A percentile compares a stretch with the other conserved stretches of the same genome.
These are phyloP conservation scores for Nestor notabilis DNA, from an alignment of 2,113 vertebrate species.

Conservation along the genomic window DNA sequence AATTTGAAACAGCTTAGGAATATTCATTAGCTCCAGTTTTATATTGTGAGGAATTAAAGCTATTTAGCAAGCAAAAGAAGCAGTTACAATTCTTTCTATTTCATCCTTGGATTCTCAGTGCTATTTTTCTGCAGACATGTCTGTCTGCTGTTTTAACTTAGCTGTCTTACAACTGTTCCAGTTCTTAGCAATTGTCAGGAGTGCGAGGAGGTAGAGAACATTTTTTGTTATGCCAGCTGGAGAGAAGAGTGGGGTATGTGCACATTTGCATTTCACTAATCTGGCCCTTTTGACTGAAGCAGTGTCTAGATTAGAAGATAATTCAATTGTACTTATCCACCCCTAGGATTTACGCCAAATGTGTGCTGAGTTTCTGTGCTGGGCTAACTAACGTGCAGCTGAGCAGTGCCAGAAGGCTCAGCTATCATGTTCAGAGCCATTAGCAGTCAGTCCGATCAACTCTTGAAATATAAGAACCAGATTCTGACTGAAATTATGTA, in stretches of 20 bases:
- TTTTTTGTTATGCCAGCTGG: constrained; percentile 12
- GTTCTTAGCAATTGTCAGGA: not conserved
- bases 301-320: constrained; percentile 32
- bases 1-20: constrained; percentile 25
- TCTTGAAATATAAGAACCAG: constrained; percentile 17
- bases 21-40: constrained; percentile 5
- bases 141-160: not conserved
- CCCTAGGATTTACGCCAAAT: not conserved
- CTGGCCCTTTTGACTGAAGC: constrained; percentile 2
- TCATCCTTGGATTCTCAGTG: not conserved
- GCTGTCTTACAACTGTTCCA: not conserved
- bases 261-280: constrained; percentile 2
- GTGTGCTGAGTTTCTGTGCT: not conserved
- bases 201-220: not conserved
- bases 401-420: constrained; percentile 15
- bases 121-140: not conserved
- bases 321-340: constrained; percentile 24
- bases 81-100: not conserved
- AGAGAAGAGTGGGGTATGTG: not conserved
- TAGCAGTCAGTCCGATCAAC: not conserved
- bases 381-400: not conserved
- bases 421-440: not conserved
- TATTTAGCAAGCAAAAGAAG: constrained; percentile 23
- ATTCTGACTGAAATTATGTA: not conserved
- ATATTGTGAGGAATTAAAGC: not conserved